Evolutionary conservation across 2,888 invertebrate genomes (phyloP).

Genomic region (Dusona sp.): DNA sequence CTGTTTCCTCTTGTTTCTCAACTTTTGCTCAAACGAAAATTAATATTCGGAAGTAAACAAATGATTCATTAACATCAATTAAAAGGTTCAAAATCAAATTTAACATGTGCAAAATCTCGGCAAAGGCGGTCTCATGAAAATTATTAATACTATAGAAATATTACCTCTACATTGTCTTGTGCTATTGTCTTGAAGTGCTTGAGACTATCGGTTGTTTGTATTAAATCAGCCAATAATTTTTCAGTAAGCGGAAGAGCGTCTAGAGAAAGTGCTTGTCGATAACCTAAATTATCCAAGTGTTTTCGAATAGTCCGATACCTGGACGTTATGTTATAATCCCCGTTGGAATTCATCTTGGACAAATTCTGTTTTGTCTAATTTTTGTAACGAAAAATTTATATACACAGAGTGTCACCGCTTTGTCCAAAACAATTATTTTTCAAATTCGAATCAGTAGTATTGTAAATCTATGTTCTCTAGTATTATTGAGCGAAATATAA

Average conservation of each 20-base stretch:
- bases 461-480: too few species aligned
- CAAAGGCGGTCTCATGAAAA: background rate
- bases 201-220: conserved; percentile 94
- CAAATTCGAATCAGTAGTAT: background rate
- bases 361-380: background rate
- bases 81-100: background rate
- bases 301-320: conserved; percentile 87
- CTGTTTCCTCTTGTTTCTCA: too few species aligned
- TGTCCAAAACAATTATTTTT: background rate
- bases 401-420: background rate
- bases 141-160: background rate
- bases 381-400: background rate
- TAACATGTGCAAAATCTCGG: background rate
- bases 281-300: conserved; percentile 93
- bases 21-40: too few species aligned
- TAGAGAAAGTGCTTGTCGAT: conserved; percentile 90
- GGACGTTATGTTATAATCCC: conserved; percentile 78
- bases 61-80: too few species aligned
- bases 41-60: too few species aligned
- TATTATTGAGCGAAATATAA: background rate
- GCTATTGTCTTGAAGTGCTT: conserved; percentile 93
- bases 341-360: conserved; percentile 60
- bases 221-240: conserved; percentile 92
- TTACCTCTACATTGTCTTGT: conserved; percentile 88
- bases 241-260: conserved; percentile 93